phyloP scores from a whole-genome alignment of 2,797 vertebrate genomes.

The Cuculus canorus region DNA sequence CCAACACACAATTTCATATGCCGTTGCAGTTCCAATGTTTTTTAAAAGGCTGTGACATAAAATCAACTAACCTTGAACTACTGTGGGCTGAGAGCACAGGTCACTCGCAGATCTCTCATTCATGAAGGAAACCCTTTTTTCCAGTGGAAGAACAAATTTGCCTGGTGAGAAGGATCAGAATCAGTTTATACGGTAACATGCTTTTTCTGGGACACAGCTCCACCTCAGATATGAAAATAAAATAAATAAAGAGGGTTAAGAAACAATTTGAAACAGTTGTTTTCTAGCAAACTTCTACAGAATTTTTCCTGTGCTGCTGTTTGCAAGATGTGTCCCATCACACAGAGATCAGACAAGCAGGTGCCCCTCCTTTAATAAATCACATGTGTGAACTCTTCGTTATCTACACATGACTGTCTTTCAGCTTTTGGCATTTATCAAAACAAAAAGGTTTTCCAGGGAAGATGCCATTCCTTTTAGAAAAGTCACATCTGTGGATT shows the following conservation, averaged over 20 bases:
- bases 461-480: neutral
- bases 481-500: neutral
- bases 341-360: neutral
- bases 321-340: neutral
- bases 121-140: neutral
- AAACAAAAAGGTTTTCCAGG: neutral
- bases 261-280: neutral
- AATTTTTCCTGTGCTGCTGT: neutral
- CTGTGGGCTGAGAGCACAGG: neutral
- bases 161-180: neutral
- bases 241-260: neutral
- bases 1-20: neutral
- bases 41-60: neutral
- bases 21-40: neutral
- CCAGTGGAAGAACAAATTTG: neutral
- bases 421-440: neutral
- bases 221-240: neutral
- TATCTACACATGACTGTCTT: fast-evolving
- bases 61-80: neutral
- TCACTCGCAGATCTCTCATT: neutral
- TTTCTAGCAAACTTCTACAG: neutral
- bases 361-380: neutral
- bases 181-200: neutral
- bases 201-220: neutral
- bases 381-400: neutral